phyloP scores from a whole-genome alignment of 1,140 invertebrate genomes.

The Fopius arisanus region DNA sequence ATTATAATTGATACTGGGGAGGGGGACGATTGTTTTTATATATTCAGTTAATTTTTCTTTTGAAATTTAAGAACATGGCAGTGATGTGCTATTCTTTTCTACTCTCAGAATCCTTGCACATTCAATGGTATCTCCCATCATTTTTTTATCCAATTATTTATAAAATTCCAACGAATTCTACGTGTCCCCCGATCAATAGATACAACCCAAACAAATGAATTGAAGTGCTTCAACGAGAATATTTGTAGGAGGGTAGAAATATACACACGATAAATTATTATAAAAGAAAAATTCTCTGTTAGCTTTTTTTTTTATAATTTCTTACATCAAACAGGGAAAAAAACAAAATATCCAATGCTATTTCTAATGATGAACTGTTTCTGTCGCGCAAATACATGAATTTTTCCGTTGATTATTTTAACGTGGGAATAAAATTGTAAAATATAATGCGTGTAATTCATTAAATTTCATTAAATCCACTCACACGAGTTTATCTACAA shows the following conservation, averaged over 20 bases:
- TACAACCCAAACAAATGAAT: background rate
- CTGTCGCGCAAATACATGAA: slow-evolving; percentile 10
- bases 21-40: background rate
- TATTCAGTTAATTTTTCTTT: background rate
- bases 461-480: background rate
- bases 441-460: background rate
- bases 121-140: background rate
- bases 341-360: background rate
- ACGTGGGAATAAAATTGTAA: background rate
- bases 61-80: slow-evolving; percentile 31
- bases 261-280: slow-evolving; percentile 47
- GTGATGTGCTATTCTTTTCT: slow-evolving; percentile 32
- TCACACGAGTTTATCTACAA: slow-evolving; percentile 1
- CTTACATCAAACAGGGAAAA: slow-evolving; percentile 51
- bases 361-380: slow-evolving; percentile 38
- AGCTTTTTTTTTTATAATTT: slow-evolving; percentile 44
- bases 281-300: slow-evolving; percentile 50
- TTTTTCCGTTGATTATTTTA: background rate
- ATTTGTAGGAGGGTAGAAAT: slow-evolving; percentile 35
- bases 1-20: background rate
- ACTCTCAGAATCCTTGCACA: background rate
- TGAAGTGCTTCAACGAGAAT: background rate
- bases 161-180: background rate
- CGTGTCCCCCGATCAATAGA: background rate
- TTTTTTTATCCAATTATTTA: slow-evolving; percentile 13